phyloP scores from a whole-genome alignment of 2,888 invertebrate genomes.

The Clanis bilineata region DNA sequence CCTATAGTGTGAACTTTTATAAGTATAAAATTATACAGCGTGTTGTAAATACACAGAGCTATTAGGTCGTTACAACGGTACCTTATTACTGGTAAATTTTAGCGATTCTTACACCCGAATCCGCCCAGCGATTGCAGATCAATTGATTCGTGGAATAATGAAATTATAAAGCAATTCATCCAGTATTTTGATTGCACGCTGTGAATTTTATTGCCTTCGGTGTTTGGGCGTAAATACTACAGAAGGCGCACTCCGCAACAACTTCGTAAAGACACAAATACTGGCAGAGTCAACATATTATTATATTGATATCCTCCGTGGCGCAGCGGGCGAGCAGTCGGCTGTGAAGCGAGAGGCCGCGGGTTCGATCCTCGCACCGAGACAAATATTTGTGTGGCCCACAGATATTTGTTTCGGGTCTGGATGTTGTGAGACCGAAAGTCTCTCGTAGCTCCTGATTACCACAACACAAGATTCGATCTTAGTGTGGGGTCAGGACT shows the following conservation, averaged over 20 bases:
- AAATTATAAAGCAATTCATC: conserved; percentile 51
- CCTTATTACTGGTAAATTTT: conserved; percentile 49
- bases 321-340: too few species aligned
- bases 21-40: conserved; percentile 48
- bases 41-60: conserved; percentile 34
- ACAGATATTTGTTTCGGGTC: too few species aligned
- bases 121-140: conserved; percentile 43
- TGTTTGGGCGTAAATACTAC: conserved; percentile 2
- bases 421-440: too few species aligned
- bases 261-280: background rate
- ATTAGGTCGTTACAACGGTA: conserved; percentile 62
- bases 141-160: conserved; percentile 68
- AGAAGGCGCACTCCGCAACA: conserved; percentile 1
- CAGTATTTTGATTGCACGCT: conserved; percentile 49
- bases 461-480: too few species aligned
- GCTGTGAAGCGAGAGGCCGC: too few species aligned
- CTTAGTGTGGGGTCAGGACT: too few species aligned
- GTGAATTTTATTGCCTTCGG: conserved; percentile 30
- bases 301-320: too few species aligned
- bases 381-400: too few species aligned
- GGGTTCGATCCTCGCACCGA: too few species aligned
- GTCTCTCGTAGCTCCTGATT: too few species aligned
- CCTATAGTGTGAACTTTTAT: conserved; percentile 54
- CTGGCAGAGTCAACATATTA: background rate
- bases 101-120: conserved; percentile 49